phyloP scores from a whole-genome alignment of 2,113 vertebrate species.

The Megaceryle maxima region DNA sequence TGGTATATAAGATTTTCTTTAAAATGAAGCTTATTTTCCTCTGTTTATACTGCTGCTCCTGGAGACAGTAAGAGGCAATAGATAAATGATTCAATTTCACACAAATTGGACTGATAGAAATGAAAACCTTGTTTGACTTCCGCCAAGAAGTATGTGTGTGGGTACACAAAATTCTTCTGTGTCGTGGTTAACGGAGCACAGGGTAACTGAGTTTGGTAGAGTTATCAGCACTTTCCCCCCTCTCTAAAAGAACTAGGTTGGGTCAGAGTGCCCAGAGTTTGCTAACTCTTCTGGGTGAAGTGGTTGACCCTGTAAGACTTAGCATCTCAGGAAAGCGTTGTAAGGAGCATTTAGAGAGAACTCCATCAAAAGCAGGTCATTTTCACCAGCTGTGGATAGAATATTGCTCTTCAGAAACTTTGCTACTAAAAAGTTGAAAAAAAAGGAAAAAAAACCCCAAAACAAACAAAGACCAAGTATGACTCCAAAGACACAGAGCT shows the following conservation, averaged over 20 bases:
- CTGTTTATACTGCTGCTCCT: background rate
- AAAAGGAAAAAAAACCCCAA: background rate
- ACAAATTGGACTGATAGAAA: background rate
- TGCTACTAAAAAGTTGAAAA: background rate
- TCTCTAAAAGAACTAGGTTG: background rate
- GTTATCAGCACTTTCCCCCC: background rate
- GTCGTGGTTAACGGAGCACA: background rate
- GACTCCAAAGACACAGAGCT: background rate
- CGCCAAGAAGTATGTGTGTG: fast-evolving
- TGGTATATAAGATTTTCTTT: background rate
- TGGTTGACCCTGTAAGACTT: background rate
- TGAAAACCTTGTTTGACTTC: background rate
- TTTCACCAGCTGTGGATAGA: background rate
- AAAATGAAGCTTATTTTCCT: background rate
- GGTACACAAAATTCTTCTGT: background rate
- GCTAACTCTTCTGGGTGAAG: background rate
- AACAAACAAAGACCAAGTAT: background rate
- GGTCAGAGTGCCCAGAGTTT: background rate
- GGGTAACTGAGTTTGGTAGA: background rate
- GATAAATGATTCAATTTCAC: background rate
- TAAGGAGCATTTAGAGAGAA: background rate
- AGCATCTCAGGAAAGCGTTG: background rate
- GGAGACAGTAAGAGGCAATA: background rate
- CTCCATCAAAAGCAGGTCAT: background rate
- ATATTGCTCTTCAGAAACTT: background rate